Evolutionary conservation across 23 tunicate genomes (phyloP).

Genomic region (Diplosoma virens): DNA sequence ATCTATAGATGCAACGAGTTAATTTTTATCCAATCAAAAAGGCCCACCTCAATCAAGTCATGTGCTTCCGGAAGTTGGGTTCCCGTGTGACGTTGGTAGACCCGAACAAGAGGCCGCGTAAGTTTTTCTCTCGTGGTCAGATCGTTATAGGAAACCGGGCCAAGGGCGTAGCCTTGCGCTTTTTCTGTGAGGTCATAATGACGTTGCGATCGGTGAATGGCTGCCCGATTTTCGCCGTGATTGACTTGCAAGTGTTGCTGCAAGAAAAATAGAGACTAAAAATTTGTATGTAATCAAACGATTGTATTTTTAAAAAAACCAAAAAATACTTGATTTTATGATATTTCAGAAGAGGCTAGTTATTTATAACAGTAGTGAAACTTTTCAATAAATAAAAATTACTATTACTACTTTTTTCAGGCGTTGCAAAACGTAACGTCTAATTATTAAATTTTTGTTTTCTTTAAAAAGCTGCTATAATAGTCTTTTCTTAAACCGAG

Average conservation of each 20-base stretch:
- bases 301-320: too few species aligned
- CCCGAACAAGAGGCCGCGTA: slow-evolving; percentile 74
- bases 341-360: too few species aligned
- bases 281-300: not conserved
- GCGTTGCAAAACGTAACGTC: too few species aligned
- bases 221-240: slow-evolving; percentile 78
- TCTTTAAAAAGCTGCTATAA: too few species aligned
- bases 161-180: slow-evolving; percentile 86
- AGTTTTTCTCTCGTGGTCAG: slow-evolving; percentile 67
- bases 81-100: slow-evolving; percentile 92
- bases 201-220: slow-evolving; percentile 83
- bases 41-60: slow-evolving; percentile 76
- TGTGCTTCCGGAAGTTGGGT: slow-evolving; percentile 91
- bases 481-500: too few species aligned
- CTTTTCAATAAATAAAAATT: too few species aligned
- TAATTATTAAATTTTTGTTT: too few species aligned
- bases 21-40: too few species aligned
- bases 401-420: too few species aligned
- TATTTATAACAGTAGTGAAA: too few species aligned
- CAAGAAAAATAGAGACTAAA: not conserved
- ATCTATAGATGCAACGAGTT: too few species aligned
- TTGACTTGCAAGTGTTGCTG: slow-evolving; percentile 91
- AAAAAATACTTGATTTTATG: too few species aligned
- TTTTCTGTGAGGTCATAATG: slow-evolving; percentile 81
- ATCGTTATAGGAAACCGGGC: slow-evolving; percentile 75